A percentile compares a stretch with the other conserved stretches of the same genome.
Evolutionary conservation across 2,113 vertebrate species (phyloP).

Genomic region (Synodontis membranacea): DNA sequence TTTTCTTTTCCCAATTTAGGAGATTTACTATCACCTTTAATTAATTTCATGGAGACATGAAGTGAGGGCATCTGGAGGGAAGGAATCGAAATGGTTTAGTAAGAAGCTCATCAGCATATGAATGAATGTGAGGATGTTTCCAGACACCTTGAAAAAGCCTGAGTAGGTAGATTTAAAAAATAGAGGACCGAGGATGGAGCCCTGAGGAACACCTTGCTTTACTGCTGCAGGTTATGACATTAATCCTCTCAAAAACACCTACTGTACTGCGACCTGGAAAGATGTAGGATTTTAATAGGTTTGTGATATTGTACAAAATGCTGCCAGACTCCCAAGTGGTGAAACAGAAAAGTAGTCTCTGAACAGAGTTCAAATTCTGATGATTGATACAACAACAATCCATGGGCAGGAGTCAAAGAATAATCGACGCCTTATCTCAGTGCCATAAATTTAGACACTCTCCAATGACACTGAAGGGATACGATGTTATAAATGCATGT

Average conservation of each 20-base stretch:
- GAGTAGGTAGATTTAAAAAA: not conserved
- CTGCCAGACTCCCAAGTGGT: not conserved
- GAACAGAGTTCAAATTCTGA: not conserved
- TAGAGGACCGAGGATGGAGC: not conserved
- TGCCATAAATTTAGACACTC: not conserved
- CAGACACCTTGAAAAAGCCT: not conserved
- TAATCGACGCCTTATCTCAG: not conserved
- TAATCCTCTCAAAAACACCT: not conserved
- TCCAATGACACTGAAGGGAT: not conserved
- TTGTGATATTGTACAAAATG: not conserved
- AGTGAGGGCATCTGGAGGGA: not conserved
- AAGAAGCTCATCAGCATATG: not conserved
- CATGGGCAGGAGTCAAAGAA: not conserved
- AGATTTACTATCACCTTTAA: not conserved
- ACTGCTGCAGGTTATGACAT: not conserved
- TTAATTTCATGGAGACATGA: not conserved
- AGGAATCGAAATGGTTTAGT: not conserved
- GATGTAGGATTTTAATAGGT: not conserved
- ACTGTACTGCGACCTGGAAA: not conserved
- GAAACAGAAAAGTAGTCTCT: not conserved
- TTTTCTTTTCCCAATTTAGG: not conserved
- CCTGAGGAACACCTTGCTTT: not conserved
- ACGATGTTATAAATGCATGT: not conserved
- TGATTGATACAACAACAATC: not conserved
- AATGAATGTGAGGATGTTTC: not conserved